phyloP scores from a whole-genome alignment of 2,888 invertebrate species.

The Apamea epomidion region DNA sequence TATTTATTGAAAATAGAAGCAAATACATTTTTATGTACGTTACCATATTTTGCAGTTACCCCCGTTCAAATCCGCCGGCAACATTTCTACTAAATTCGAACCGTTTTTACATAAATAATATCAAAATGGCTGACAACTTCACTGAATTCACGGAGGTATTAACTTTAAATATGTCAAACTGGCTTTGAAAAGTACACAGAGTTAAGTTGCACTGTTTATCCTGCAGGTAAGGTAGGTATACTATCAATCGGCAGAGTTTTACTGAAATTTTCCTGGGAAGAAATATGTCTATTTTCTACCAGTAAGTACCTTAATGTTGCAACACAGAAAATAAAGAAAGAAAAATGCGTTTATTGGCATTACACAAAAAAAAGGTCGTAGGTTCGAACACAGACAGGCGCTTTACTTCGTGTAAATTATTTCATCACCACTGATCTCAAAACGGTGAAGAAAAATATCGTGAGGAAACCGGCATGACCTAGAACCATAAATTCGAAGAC shows the following conservation, averaged over 20 bases:
- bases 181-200: background rate
- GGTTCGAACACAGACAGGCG: too few species aligned
- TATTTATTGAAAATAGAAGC: constrained; percentile 31
- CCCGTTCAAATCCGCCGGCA: background rate
- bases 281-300: background rate
- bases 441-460: too few species aligned
- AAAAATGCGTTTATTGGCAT: too few species aligned
- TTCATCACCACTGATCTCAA: too few species aligned
- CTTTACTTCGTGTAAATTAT: too few species aligned
- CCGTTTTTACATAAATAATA: constrained; percentile 17
- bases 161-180: background rate
- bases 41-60: constrained; percentile 22
- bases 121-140: background rate
- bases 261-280: background rate
- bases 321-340: background rate
- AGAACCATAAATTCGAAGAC: too few species aligned
- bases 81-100: constrained; percentile 13
- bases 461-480: too few species aligned
- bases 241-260: background rate
- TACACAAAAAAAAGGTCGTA: too few species aligned
- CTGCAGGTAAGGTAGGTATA: background rate
- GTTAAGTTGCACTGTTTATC: background rate
- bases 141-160: background rate
- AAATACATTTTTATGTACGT: constrained; percentile 28
- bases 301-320: background rate